Base-by-base conservation (phyloP, 2,888 invertebrate genomes). In the Sphaerolaimus hirsutus region DNA sequence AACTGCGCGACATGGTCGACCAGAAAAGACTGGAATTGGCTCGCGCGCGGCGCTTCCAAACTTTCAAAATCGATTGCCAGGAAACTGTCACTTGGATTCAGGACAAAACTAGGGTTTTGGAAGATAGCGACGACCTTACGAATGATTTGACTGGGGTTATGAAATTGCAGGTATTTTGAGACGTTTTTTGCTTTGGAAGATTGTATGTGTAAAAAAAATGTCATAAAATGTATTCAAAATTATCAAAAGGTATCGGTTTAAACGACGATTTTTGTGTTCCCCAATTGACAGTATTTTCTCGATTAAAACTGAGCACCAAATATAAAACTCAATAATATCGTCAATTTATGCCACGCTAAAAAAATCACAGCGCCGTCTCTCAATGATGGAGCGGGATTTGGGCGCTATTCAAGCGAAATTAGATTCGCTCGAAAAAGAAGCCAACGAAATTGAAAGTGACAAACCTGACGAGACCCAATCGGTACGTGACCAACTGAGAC, bases 311-410 rank as follows among this genome's bases (percentile, higher is more conserved):
- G n/a, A n/a, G n/a, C n/a, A n/a, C n/a, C n/a, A n/a, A n/a, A n/a
- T n/a, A n/a, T n/a, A n/a, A n/a, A n/a, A n/a, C n/a, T n/a, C n/a
- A n/a, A n/a, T n/a, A n/a, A n/a, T n/a, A n/a, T n/a, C n/a, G n/a
- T n/a, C n/a, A n/a, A n/a, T n/a, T n/a, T n/a, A n/a, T n/a, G n/a
- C n/a, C 32, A 32, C 32, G 32, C 17, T 32, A 12, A 12, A 7
- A 12, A 21, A 27, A 38, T 41, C 26, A 22, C 83, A 91, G 67
- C 76, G 91, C 47, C 78, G 91, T 46, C 74, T 97, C 32, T 84
- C 87, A 54, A 87, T 91, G 52, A 91, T 97, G 89, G 97, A 99
- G 69, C 77, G 93, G 49, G 97, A 99, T 68, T 69, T 99, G 56
- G 93, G 89, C 41, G 97, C 97, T 36, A 99, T 99, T 55, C 86